Conservation (phyloP, 1,140 invertebrate genomes). For the Diachasmimorpha longicaudata region DNA sequence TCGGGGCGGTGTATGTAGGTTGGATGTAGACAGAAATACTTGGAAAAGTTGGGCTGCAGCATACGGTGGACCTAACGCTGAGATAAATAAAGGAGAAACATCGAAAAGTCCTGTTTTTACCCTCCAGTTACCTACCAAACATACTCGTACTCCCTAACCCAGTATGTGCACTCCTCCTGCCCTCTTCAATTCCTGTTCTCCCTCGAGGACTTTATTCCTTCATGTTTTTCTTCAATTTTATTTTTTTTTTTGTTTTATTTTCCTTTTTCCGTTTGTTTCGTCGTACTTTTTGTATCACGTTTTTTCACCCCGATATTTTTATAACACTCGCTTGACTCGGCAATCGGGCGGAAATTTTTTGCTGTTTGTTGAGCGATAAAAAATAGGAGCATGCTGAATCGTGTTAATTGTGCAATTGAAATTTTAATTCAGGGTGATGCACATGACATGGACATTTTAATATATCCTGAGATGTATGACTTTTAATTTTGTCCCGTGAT, state of each 20-base stretch:
- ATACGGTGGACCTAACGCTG: background rate
- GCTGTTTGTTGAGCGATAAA: background rate
- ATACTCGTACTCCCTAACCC: background rate
- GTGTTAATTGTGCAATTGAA: background rate
- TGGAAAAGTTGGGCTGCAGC: slow-evolving; percentile 3
- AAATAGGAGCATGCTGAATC: background rate
- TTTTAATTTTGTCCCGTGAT: too few relatives aligned
- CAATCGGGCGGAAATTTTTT: background rate
- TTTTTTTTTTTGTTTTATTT: background rate
- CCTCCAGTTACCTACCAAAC: background rate
- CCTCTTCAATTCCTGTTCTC: background rate
- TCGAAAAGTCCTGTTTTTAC: slow-evolving; percentile 26
- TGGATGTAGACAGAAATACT: background rate
- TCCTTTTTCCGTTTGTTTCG: slow-evolving; percentile 10
- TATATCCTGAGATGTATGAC: too few relatives aligned
- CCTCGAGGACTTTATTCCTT: slow-evolving; percentile 34
- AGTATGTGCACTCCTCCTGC: slow-evolving; percentile 9
- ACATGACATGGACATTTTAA: background rate
- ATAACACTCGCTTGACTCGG: slow-evolving; percentile 14
- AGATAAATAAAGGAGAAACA: slow-evolving; percentile 30
- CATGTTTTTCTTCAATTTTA: slow-evolving; percentile 7
- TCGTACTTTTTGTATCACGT: background rate
- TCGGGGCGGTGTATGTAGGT: background rate
- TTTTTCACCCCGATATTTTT: background rate
- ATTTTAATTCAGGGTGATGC: too few relatives aligned